Conservation (phyloP, 2,888 invertebrate species). For the Eurytoma adleriae region DNA sequence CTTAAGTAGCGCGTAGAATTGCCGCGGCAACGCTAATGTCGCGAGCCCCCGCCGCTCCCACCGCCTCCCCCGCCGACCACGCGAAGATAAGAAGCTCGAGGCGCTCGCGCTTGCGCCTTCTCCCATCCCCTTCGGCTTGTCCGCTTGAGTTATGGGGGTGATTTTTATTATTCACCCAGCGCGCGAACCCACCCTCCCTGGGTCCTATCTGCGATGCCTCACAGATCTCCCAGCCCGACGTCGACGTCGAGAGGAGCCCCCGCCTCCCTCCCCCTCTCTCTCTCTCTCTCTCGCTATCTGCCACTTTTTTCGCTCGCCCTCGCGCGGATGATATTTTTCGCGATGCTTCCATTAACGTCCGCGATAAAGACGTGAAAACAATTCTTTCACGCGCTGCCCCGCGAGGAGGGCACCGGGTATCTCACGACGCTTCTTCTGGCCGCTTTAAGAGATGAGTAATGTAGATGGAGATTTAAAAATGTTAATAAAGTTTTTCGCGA, state of each 20-base stretch:
- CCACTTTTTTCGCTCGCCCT: constrained; percentile 10
- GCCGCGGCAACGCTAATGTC: constrained; percentile 74
- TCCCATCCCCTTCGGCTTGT: constrained; percentile 65
- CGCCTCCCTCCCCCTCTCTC: neutral
- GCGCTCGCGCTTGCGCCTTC: constrained; percentile 49
- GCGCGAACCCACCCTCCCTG: constrained; percentile 63
- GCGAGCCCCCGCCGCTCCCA: constrained; percentile 65
- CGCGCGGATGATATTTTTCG: constrained; percentile 54
- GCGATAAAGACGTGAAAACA: constrained; percentile 58
- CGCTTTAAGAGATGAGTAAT: constrained; percentile 44
- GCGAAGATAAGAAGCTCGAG: constrained; percentile 73
- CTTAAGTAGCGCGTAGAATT: constrained; percentile 70
- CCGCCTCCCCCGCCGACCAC: constrained; percentile 54
- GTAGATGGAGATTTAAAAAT: constrained; percentile 48
- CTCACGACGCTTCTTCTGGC: constrained; percentile 25
- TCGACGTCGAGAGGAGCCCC: constrained; percentile 49
- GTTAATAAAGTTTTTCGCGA: constrained; percentile 47
- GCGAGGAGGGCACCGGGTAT: neutral
- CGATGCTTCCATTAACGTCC: constrained; percentile 56
- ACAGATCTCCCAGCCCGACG: constrained; percentile 61
- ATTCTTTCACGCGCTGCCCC: constrained; percentile 40
- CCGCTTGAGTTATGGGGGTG: constrained; percentile 73
- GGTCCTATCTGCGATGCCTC: constrained; percentile 67
- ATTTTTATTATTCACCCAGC: constrained; percentile 74
- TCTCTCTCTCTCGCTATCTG: neutral